A percentile compares a stretch with the other conserved stretches of the same genome.
Evolutionary conservation across 2,113 vertebrate species (phyloP).

Genomic region (Isurus oxyrinchus): DNA sequence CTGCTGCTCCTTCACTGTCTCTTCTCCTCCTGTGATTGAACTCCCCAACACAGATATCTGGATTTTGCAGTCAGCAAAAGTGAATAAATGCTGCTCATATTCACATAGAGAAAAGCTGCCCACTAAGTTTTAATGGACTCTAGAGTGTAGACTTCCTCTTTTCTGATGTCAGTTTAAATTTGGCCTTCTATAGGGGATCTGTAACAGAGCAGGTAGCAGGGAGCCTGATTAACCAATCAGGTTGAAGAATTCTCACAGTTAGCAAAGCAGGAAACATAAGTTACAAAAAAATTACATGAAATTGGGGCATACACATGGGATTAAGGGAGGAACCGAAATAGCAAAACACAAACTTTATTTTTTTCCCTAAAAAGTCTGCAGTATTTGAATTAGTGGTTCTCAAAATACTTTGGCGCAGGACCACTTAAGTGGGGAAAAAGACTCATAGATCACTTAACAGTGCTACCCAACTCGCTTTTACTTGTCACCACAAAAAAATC

Average conservation of each 20-base stretch:
- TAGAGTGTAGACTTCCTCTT: background rate
- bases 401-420: no score
- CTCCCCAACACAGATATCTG: background rate
- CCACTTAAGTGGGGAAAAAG: no score
- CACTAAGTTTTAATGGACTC: background rate
- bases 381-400: no score
- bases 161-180: background rate
- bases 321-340: no score
- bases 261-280: no score
- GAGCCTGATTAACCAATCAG: background rate
- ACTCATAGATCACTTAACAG: no score
- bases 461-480: no score
- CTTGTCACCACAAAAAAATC: no score
- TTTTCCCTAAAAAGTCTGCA: no score
- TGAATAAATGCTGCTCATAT: no score
- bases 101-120: background rate
- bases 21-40: background rate
- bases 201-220: background rate
- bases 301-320: no score
- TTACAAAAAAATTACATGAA: background rate
- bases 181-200: background rate
- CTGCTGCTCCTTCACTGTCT: background rate
- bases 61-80: background rate
- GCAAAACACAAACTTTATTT: no score
- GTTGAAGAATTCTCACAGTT: background rate